Conservation (phyloP, 2,113 vertebrate genomes). For the Centropus bengalensis region DNA sequence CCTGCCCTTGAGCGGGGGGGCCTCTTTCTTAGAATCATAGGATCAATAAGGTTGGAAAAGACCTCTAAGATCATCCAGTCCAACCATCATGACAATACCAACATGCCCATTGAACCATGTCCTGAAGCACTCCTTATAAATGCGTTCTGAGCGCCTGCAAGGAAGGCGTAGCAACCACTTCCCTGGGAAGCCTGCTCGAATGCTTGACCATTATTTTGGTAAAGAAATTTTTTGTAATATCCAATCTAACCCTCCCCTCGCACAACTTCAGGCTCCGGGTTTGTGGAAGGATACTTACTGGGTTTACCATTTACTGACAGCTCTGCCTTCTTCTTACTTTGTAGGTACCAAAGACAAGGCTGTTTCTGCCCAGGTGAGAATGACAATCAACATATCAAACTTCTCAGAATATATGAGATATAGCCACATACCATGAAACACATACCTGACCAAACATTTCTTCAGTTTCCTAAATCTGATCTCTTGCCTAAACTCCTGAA, state of each 20-base stretch:
- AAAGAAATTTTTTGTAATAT: too few relatives aligned
- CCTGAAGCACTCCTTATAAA: too few relatives aligned
- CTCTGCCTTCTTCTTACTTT: not conserved
- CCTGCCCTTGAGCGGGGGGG: not conserved
- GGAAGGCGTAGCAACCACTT: too few relatives aligned
- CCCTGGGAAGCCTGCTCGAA: too few relatives aligned
- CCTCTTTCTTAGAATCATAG: not conserved
- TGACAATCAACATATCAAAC: not conserved
- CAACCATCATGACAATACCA: too few relatives aligned
- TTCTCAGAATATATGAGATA: not conserved
- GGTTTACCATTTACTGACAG: not conserved
- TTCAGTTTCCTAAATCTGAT: not conserved
- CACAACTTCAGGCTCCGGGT: not conserved
- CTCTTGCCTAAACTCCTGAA: not conserved
- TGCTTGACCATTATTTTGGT: too few relatives aligned
- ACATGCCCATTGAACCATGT: too few relatives aligned
- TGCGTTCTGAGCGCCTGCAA: too few relatives aligned
- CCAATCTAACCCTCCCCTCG: too few relatives aligned
- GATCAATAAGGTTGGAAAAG: too few relatives aligned
- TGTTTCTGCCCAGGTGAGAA: not conserved
- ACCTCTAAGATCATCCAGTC: too few relatives aligned
- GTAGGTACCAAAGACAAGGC: not conserved
- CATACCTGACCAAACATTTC: not conserved
- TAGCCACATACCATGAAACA: not conserved
- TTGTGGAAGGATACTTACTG: not conserved